Evolutionary conservation across 2,888 invertebrate species (phyloP), one percentile per base, ranked within the genome.

Genomic region (Tillus elongatus): DNA sequence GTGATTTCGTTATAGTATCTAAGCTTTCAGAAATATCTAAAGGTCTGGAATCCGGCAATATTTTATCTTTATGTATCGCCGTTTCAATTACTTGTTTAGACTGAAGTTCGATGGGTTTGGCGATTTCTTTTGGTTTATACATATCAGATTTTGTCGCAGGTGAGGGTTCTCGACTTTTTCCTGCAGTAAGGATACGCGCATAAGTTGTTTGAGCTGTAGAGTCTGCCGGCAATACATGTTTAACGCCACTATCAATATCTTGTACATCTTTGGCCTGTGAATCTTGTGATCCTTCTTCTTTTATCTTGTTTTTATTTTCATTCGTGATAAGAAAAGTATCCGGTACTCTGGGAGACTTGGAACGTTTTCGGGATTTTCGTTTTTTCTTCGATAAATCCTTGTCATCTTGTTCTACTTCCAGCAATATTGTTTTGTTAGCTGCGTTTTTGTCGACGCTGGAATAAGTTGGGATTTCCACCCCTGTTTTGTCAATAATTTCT

Each of bases 141-240:
- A 34, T 13, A 13, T 30, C 8, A 28, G 27, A 14, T 32, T 8
- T 32, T 3, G 24, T 28, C 8, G 19, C 31, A 8, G 52, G 52
- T 14, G 52, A 52, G 11, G 51, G 44, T 26, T 46, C 46, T 39
- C 52, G 41, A 31, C 50, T 53, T 30, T 50, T 44, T 29, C 52
- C 50, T 19, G 24, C n/a, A 15, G 47, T 48, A 30, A 45, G 43
- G 15, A 52, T 43, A 15, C 51, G 49, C 15, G 55, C 55, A 26
- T 55, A 55, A 9, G 53, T 50, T 13, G 50, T 15, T 32, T 30
- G 33, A 26, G 28, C 19, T 28, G 30, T 30, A 14, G 41, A 36
- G 6, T 38, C 41, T n/a, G n/a, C 6, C 6, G 24, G 24, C 24
- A 8, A 6, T 19, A n/a, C n/a, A 6, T 8, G 24, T 19, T 19